Evolutionary conservation across 2,113 vertebrate genomes (phyloP), one percentile per base, ranked within the genome.

Genomic region (Hemiprocne comata): DNA sequence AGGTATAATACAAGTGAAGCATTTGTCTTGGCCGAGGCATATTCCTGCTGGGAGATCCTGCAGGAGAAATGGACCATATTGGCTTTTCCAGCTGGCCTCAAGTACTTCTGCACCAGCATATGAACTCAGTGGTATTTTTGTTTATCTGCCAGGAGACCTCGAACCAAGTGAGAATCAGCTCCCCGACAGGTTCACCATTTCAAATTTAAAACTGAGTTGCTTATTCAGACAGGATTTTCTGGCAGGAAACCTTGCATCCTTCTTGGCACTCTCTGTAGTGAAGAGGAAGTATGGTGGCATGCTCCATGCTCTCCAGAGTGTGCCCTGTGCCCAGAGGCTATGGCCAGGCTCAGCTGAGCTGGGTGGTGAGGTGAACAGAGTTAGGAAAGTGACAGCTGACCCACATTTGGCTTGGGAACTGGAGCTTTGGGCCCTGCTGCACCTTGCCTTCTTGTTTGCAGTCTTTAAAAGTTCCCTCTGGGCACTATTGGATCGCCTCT

Each of bases 221-320:
- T 95, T 85, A 83, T 71, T 91, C 82, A 78, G 80, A 71, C 65
- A 69, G 58, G 50, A 69, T 82, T 87, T 93, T 76, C 70, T 93
- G 62, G 61, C 73, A 81, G 77, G 48, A 87, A 85, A 64, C n/a
- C 25, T 40, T 6, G 0, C 33, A 34, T 85, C 51, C n/a, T 64
- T 50, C 84, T 77, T 58, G 67, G 60, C 42, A 80, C 78, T 20
- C 48, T 87, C 44, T 0, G 1, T n/a, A 65, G 53, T 65, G 28
- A 76, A 46, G 67, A 85, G 29, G 33, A 69, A 93, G 51, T 36
- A 38, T 0, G 7, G 26, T 44, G 34, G 24, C 23, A 2, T 0
- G 1, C 10, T 20, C 2, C 3, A 24, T 62, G 85, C 11, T 54
- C 31, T 46, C 65, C 29, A 42, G 60, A 77, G 40, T 8, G 0